Percentiles rank a stretch among this genome's conserved stretches.
Conservation (phyloP, 2,888 invertebrate genomes). For the Ptychoptera albimana region DNA sequence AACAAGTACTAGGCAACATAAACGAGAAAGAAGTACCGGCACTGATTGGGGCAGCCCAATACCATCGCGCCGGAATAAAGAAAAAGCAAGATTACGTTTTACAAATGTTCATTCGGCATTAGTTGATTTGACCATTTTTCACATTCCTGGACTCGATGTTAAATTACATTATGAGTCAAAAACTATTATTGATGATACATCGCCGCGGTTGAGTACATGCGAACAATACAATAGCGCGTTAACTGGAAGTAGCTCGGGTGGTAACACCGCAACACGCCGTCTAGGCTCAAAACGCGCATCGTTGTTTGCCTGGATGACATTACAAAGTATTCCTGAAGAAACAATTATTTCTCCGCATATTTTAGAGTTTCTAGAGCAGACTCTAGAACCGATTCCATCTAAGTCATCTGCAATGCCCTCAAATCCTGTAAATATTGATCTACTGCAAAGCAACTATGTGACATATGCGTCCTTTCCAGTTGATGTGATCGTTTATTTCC, state of each 20-base stretch:
- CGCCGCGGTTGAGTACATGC: conserved; percentile 28
- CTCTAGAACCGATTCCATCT: conserved; percentile 83
- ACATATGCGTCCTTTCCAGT: conserved; percentile 93
- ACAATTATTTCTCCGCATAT: conserved; percentile 96
- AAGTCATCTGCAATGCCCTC: conserved; percentile 29
- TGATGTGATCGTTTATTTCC: conserved; percentile 95
- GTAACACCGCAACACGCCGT: conserved; percentile 29
- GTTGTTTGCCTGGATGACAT: conserved; percentile 86
- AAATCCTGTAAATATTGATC: conserved; percentile 33
- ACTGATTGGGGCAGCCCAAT: conserved; percentile 36
- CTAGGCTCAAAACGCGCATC: conserved; percentile 71
- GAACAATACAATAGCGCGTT: conserved; percentile 17
- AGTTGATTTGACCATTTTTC: conserved; percentile 71
- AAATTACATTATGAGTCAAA: conserved; percentile 75
- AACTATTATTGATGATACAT: conserved; percentile 42
- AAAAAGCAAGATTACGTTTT: conserved; percentile 28
- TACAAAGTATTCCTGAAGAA: conserved; percentile 95
- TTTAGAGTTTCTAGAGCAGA: conserved; percentile 92
- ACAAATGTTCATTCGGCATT: conserved; percentile 35
- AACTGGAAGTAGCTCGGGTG: conserved; percentile 13
- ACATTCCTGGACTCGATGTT: conserved; percentile 81
- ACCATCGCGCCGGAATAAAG: conserved; percentile 28
- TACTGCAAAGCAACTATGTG: conserved; percentile 56
- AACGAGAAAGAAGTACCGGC: conserved; percentile 26
- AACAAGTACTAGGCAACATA: conserved; percentile 20